Base-by-base conservation (phyloP, 2,888 invertebrate species). In the Gasteruption jaculator region DNA sequence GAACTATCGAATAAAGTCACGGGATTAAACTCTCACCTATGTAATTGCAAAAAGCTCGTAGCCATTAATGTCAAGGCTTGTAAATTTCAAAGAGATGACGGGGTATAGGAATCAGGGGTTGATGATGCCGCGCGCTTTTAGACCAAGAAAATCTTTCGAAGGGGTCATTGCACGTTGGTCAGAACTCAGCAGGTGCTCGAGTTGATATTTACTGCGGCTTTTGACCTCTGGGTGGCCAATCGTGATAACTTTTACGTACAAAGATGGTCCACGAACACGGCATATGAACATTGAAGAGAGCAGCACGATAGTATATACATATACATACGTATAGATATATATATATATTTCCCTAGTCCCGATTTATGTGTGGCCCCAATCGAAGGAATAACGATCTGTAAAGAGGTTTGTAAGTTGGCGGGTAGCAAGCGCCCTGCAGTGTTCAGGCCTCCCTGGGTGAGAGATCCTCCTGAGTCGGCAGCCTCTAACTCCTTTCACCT, bases 381-480 rank as follows among this genome's bases (percentile, higher is more conserved):
- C 57, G 55, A 52, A 58, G 56, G 57, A 61, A 61, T 67, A 67
- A 68, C 66, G 65, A 69, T 67, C 66, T 65, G 67, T 67, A 68
- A 68, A 66, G 65, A 63, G 65, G 65, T 69, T 63, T 65, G 65
- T 63, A 64, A 63, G 65, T 63, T 68, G 63, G 60, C 61, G 63
- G 52, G 55, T 58, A 63, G 62, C 61, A 54, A 56, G 58, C 56
- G 54, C 64, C 68, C 69, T 56, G 66, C 54, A 57, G 69, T 41
- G 67, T 43, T 48, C 44, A 43, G 49, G 45, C 58, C 61, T 56
- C 60, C 52, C 54, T 53, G 56, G 55, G 58, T 36, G 54, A 48
- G 47, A 43, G n/a, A n/a, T n/a, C n/a, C n/a, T n/a, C n/a, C n/a
- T n/a, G n/a, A n/a, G n/a, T n/a, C n/a, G n/a, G n/a, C n/a, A n/a